A percentile compares a stretch with the other conserved stretches of the same genome.
phyloP scores from a whole-genome alignment of 2,888 invertebrate genomes.

The Sialis fuliginosa region DNA sequence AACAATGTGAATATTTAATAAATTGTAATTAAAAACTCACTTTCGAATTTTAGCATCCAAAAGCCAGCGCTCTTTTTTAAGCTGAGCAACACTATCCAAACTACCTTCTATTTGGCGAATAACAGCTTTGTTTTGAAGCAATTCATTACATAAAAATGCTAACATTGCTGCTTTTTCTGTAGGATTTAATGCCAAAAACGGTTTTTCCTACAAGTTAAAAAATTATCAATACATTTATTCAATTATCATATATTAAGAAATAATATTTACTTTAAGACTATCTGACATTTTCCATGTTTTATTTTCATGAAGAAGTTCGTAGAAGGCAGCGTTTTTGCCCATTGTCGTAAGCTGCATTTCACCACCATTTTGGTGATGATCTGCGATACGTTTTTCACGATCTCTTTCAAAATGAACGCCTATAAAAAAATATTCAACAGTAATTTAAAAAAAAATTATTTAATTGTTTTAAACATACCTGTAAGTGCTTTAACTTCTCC shows the following conservation, averaged over 20 bases:
- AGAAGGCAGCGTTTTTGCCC: slow-evolving; percentile 64
- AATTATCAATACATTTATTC: not conserved
- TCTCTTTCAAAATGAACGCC: slow-evolving; percentile 69
- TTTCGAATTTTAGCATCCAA: slow-evolving; percentile 86
- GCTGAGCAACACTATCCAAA: slow-evolving; percentile 69
- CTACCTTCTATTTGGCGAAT: slow-evolving; percentile 76
- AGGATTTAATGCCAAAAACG: slow-evolving; percentile 71
- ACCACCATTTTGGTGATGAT: slow-evolving; percentile 61
- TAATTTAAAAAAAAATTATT: not conserved
- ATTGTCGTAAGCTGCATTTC: slow-evolving; percentile 45
- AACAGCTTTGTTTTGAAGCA: slow-evolving; percentile 83
- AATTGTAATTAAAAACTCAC: slow-evolving; percentile 30
- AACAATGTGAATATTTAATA: slow-evolving; percentile 7
- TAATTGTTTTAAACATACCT: slow-evolving; percentile 21
- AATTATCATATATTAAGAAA: not conserved
- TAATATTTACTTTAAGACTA: slow-evolving; percentile 34
- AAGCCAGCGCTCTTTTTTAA: slow-evolving; percentile 81
- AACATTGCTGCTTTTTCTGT: slow-evolving; percentile 77
- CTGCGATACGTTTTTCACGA: slow-evolving; percentile 60
- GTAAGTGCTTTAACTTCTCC: slow-evolving; percentile 69
- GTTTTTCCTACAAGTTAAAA: slow-evolving; percentile 34
- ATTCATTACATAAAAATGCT: slow-evolving; percentile 84
- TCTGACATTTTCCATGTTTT: slow-evolving; percentile 65
- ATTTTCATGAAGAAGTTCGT: slow-evolving; percentile 58
- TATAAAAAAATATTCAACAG: slow-evolving; percentile 11